Conservation (phyloP, 2,113 vertebrate genomes). For the Brachirus orientalis region DNA sequence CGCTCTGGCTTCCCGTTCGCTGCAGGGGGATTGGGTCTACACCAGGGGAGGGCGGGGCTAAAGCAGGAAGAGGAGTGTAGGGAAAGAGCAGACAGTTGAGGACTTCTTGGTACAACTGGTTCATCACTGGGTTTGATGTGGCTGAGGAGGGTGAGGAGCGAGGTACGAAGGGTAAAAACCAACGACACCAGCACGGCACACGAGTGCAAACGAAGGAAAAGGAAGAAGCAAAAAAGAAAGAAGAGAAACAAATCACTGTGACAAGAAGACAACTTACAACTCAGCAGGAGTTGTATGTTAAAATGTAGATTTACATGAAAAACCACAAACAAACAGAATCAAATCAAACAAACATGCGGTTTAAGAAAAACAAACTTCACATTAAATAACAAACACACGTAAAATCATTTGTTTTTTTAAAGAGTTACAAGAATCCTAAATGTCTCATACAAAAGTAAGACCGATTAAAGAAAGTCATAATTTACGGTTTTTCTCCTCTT, state of each 20-base stretch:
- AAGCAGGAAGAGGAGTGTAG: constrained; percentile 93
- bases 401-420: no score
- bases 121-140: constrained; percentile 87
- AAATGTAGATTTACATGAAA: constrained; percentile 16
- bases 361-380: neutral
- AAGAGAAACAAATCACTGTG: constrained; percentile 19
- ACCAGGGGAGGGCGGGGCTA: constrained; percentile 99
- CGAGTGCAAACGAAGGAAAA: constrained; percentile 23
- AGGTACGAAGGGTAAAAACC: constrained; percentile 1
- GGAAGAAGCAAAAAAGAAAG: constrained; percentile 39
- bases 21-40: constrained; percentile 99
- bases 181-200: constrained; percentile 35
- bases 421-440: no score
- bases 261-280: constrained; percentile 1
- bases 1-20: constrained; percentile 96
- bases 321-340: neutral
- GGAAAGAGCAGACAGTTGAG: constrained; percentile 98
- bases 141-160: constrained; percentile 55
- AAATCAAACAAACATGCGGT: constrained; percentile 11
- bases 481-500: no score
- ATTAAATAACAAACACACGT: neutral
- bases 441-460: no score
- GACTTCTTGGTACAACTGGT: constrained; percentile 95
- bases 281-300: neutral
- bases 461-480: no score